These are phyloP conservation scores for Onychomys leucogaster DNA, from an alignment of 2,797 vertebrate species.

Conservation along the genomic window DNA sequence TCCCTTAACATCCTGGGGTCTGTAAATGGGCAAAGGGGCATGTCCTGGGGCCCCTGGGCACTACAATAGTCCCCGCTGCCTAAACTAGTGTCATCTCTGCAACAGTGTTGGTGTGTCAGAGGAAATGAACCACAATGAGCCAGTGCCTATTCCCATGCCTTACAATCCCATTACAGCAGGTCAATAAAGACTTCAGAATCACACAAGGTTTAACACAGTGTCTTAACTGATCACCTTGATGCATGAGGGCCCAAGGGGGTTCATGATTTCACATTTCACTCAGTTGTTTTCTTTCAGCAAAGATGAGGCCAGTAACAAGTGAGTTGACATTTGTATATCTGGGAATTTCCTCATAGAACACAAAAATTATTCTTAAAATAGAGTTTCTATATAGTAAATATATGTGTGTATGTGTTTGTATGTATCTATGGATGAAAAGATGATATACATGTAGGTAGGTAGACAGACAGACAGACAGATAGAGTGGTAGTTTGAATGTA, in stretches of 20 bases:
- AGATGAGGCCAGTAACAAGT: neutral
- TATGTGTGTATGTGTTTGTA: no score
- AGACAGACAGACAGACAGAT: neutral
- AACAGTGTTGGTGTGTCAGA: no score
- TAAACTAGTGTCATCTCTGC: no score
- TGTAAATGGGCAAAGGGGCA: neutral
- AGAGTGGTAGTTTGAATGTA: no score
- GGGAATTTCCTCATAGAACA: constrained; percentile 16
- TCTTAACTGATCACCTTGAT: neutral
- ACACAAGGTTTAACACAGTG: neutral
- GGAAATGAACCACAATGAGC: neutral
- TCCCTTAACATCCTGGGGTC: fast-evolving
- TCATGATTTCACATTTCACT: neutral
- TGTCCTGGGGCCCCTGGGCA: neutral
- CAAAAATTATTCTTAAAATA: neutral
- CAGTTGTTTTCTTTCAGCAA: neutral
- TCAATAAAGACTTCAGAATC: neutral
- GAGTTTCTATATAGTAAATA: neutral
- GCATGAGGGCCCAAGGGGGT: neutral
- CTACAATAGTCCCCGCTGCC: neutral
- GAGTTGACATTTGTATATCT: neutral
- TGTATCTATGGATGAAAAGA: no score
- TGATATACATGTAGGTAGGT: neutral
- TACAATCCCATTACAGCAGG: neutral
- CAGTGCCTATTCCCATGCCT: neutral